Evolutionary conservation across 2,888 invertebrate genomes (phyloP), one percentile per base, ranked within the genome.

Genomic region (Gibbula magus): DNA sequence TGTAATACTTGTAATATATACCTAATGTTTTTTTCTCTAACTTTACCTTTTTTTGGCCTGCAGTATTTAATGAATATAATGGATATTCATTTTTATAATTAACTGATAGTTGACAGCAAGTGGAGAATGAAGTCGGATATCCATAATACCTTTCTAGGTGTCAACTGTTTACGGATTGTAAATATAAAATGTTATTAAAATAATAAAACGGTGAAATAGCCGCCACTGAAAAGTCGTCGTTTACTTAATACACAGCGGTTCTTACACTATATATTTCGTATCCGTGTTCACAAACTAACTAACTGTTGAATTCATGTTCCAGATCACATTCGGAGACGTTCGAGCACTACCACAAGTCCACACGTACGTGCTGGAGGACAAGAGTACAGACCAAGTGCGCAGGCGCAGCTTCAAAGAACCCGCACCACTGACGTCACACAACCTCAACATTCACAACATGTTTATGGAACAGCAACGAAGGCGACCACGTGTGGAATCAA

Each of bases 361-460:
- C 25, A 75, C 75, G 25, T 75, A 75, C 75, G 75, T 75, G 1
- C 32, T 75, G 25, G 75, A 75, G n/a, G 75, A 75, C 54, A 54
- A 75, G 13, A 35, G 32, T 32, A 29, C n/a, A 54, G 35, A 52
- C 53, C 75, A 32, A 3, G 75, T 53, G n/a, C 53, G 52, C n/a
- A 25, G 53, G 10, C 53, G 52, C 20, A 53, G 32, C 29, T 53
- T 53, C 20, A 52, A 53, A 22, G 75, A 75, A 35, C 75, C 75
- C 8, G 75, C 75, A 7, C 75, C 75, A 5, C n/a, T 75, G 54
- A 75, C 75, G 35, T 52, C 54, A 32, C 75, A 75, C 75, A 75
- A 75, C 32, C 32, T 75, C 54, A 54, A 53, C 53, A 75, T 75
- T 2, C 75, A 75, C 75, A 75, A 75, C 75, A 75, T 75, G 75